Percentiles rank a stretch among this genome's conserved stretches.
Evolutionary conservation across 2,888 invertebrate genomes (phyloP).

Genomic region (Neoascia interrupta): DNA sequence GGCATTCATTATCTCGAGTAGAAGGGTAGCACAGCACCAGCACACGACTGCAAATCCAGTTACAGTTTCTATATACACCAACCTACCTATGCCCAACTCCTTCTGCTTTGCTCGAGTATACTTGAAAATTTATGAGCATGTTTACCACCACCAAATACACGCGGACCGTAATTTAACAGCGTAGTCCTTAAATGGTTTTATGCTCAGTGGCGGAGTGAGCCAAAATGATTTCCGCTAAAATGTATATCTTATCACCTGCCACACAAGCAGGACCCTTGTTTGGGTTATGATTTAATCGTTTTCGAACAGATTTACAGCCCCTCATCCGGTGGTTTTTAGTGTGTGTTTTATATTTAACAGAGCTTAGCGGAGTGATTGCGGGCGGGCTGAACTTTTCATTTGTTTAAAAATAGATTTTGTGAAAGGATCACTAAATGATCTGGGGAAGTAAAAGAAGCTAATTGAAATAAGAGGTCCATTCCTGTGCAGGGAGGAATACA

Average conservation of each 20-base stretch:
- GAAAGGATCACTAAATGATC: not conserved
- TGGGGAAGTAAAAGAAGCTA: too few relatives aligned
- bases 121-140: constrained; percentile 52
- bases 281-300: constrained; percentile 53
- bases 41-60: constrained; percentile 48
- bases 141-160: constrained; percentile 46
- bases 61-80: not conserved
- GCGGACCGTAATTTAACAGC: constrained; percentile 32
- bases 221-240: constrained; percentile 24
- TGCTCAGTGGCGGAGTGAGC: constrained; percentile 12
- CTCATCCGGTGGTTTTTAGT: too few relatives aligned
- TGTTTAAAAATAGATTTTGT: not conserved
- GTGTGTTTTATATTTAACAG: constrained; percentile 14
- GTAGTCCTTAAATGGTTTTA: constrained; percentile 48
- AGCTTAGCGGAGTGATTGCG: constrained; percentile 17
- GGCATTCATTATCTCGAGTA: constrained; percentile 55
- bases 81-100: not conserved
- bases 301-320: constrained; percentile 44
- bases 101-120: constrained; percentile 3
- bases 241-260: constrained; percentile 46
- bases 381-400: not conserved
- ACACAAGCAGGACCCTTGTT: constrained; percentile 16
- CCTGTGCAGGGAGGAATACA: too few relatives aligned
- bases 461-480: too few relatives aligned
- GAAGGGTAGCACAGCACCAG: constrained; percentile 56